Evolutionary conservation across 2,888 invertebrate genomes (phyloP).

Genomic region (Lysandra coridon): DNA sequence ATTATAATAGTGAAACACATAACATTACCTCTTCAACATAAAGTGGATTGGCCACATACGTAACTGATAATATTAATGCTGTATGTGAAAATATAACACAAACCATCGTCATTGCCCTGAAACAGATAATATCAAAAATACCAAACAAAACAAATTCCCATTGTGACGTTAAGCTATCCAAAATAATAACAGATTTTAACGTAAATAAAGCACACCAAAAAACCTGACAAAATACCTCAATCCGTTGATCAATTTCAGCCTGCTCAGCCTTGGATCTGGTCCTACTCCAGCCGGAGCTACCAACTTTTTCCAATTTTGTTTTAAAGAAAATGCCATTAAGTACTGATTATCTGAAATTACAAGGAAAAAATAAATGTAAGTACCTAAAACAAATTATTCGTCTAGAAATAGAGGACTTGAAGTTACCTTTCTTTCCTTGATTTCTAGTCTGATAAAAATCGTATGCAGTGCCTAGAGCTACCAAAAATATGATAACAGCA

Average conservation of each 20-base stretch:
- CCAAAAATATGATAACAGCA: constrained; percentile 55
- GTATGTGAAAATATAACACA: constrained; percentile 71
- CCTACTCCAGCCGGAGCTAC: constrained; percentile 53
- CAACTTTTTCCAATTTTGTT: constrained; percentile 61
- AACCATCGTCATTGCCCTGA: constrained; percentile 66
- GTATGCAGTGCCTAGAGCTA: constrained; percentile 61
- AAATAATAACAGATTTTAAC: not conserved
- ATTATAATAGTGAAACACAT: not conserved
- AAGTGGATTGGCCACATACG: constrained; percentile 61
- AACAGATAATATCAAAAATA: constrained; percentile 42
- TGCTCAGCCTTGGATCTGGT: constrained; percentile 58
- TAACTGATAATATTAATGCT: constrained; percentile 53
- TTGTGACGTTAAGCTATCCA: not conserved
- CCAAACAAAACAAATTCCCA: not conserved
- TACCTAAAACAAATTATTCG: not conserved
- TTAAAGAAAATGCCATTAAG: constrained; percentile 62
- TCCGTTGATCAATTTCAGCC: constrained; percentile 65
- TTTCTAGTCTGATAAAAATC: constrained; percentile 44
- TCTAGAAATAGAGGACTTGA: constrained; percentile 1
- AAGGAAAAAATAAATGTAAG: not conserved
- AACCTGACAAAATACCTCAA: constrained; percentile 52
- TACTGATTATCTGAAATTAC: constrained; percentile 61
- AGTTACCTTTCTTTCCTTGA: constrained; percentile 51
- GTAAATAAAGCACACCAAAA: not conserved
- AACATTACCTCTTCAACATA: constrained; percentile 61